These are phyloP conservation scores for Pseudococcus longispinus DNA, from an alignment of 2,888 invertebrate species.

Conservation along the genomic window DNA sequence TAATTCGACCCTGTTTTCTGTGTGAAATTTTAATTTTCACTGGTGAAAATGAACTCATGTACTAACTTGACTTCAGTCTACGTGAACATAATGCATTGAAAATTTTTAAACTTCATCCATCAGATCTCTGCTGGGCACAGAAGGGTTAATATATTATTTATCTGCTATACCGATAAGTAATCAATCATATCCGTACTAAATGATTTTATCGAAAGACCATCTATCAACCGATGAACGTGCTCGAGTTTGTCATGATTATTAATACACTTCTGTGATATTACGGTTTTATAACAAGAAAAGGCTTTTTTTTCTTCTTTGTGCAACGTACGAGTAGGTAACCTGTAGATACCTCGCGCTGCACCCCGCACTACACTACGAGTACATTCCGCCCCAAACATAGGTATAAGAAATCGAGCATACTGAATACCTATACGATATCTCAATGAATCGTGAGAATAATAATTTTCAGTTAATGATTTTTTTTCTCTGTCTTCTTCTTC, in stretches of 20 bases:
- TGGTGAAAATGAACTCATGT: no score
- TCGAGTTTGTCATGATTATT: slow-evolving; percentile 56
- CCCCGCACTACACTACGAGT: background rate
- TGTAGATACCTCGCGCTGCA: no score
- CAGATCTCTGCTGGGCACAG: no score
- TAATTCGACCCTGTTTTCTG: no score
- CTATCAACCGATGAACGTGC: slow-evolving; percentile 53
- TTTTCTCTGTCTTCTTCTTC: background rate
- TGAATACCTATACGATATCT: background rate
- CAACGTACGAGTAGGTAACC: no score
- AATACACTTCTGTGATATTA: slow-evolving; percentile 48
- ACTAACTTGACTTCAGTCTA: no score
- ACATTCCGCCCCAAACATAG: background rate
- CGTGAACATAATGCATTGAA: no score
- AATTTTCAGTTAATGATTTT: slow-evolving; percentile 31
- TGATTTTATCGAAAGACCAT: slow-evolving; percentile 55
- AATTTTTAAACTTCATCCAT: no score
- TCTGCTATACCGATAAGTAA: slow-evolving; percentile 42
- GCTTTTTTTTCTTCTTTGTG: slow-evolving; percentile 30
- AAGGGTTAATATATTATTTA: slow-evolving; percentile 45
- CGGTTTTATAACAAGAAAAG: slow-evolving; percentile 49
- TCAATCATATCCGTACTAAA: slow-evolving; percentile 55
- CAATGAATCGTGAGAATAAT: slow-evolving; percentile 34
- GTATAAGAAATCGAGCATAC: background rate
- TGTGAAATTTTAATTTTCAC: no score